Conservation (phyloP, 2,888 invertebrate species). For the Agrochola lota region DNA sequence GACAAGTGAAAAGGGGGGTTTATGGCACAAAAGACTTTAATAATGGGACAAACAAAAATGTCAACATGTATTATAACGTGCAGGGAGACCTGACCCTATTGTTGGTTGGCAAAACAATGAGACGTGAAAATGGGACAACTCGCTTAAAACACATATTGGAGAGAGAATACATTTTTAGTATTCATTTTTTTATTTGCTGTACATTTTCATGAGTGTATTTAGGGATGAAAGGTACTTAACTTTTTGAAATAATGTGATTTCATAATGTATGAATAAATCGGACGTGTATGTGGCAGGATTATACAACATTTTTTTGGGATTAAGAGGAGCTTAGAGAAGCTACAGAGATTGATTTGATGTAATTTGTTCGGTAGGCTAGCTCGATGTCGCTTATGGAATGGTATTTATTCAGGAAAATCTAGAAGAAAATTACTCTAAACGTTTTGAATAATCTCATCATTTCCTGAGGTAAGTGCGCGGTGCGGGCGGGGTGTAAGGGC, state of each 20-base stretch:
- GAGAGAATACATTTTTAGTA: slow-evolving; percentile 42
- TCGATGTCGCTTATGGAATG: too few relatives aligned
- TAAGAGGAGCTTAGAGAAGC: slow-evolving; percentile 5
- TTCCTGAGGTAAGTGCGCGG: too few relatives aligned
- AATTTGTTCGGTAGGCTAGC: background rate
- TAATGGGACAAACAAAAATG: slow-evolving; percentile 85
- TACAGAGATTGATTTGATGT: slow-evolving; percentile 18
- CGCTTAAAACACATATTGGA: slow-evolving; percentile 64
- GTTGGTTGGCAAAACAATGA: slow-evolving; percentile 62
- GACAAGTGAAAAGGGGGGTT: slow-evolving; percentile 63
- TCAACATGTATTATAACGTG: slow-evolving; percentile 77
- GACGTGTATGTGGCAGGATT: slow-evolving; percentile 22
- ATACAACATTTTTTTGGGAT: slow-evolving; percentile 28
- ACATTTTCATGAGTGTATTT: slow-evolving; percentile 39
- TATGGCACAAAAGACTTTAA: slow-evolving; percentile 83
- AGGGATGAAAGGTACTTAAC: slow-evolving; percentile 55
- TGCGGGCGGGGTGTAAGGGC: too few relatives aligned
- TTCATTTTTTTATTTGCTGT: slow-evolving; percentile 44
- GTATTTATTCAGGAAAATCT: background rate
- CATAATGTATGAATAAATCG: slow-evolving; percentile 23
- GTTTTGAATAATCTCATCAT: too few relatives aligned
- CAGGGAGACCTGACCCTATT: slow-evolving; percentile 60
- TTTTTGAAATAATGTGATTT: slow-evolving; percentile 45
- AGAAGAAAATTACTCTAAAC: background rate
- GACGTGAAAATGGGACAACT: slow-evolving; percentile 60